Base-by-base conservation (phyloP, 1,140 invertebrate species). In the Antheraea pernyi region DNA sequence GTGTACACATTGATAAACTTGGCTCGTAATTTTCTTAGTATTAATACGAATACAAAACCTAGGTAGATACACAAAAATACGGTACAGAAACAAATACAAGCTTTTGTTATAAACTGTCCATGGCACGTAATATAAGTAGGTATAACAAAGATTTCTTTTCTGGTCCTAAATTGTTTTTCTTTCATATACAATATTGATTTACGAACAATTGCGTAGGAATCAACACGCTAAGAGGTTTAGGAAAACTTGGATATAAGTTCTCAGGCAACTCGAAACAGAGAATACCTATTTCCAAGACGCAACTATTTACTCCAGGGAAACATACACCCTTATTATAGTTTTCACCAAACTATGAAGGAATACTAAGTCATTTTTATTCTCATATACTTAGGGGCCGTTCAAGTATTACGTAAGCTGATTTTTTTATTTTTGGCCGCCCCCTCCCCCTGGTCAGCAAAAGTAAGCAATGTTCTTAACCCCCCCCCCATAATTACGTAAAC, bases 281-380 rank as follows among this genome's bases (percentile, higher is more conserved):
- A 53, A 62, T 30, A 62, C 30, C 16, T 62, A 22, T n/a, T 62
- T 22, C 13, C 22, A 22, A 62, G 30, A 5, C 3, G 22, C 22
- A 36, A 8, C 22, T 16, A 37, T 62, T 62, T 62, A 37, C 74
- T 76, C 74, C 68, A 81, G 72, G 76, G 71, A 76, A 79, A 75
- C 73, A 68, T 65, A 74, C 69, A 69, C 67, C 67, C 60, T 75
- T 73, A 79, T 76, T 78, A 81, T 79, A 76, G 67, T 76, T 71
- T 70, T 69, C 67, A 66, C 72, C 67, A 73, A 71, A 69, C 46
- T 53, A 53, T 9, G 46, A 53, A 53, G 10, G 75, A 79, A 78
- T 79, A 71, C 76, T 82, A 80, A 77, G 46, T 16, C 0, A 2
- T 53, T 11, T 53, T n/a, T 53, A 53, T 53, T 53, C 0, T 53